A percentile compares a stretch with the other conserved stretches of the same genome.
phyloP scores from a whole-genome alignment of 2,113 vertebrate species.

The Probosciger aterrimus region DNA sequence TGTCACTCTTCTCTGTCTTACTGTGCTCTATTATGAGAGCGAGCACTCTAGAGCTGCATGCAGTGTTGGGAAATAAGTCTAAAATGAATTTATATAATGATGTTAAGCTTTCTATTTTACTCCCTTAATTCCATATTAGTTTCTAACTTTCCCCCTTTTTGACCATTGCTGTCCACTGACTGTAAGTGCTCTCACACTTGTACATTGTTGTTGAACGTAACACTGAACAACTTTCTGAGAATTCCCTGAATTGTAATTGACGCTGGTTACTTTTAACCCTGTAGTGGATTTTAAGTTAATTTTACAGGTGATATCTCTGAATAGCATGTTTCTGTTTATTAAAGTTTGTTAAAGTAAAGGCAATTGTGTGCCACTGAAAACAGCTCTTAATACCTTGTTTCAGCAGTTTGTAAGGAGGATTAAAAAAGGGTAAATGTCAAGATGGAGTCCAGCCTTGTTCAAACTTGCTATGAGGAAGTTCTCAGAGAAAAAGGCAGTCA shows the following conservation, averaged over 20 bases:
- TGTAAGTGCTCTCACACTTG: neutral
- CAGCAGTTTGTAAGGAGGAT: neutral
- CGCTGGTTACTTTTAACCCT: neutral
- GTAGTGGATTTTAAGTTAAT: neutral
- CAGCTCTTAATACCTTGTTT: neutral
- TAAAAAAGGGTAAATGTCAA: neutral
- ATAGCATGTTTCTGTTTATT: neutral
- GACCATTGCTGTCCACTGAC: neutral
- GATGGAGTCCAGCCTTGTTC: neutral
- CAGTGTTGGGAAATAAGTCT: neutral
- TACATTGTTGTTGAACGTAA: neutral
- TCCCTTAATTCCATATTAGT: neutral
- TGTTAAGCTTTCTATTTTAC: neutral
- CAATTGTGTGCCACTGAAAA: neutral
- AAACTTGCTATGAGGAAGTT: neutral
- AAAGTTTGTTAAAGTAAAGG: neutral
- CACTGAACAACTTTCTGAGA: neutral
- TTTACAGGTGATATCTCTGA: neutral
- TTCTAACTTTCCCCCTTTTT: neutral
- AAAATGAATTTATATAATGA: neutral
- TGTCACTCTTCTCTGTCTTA: neutral
- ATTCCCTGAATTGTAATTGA: neutral
- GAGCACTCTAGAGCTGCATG: neutral
- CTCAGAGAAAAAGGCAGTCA: neutral
- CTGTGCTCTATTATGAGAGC: neutral